Evolutionary conservation across 2,113 vertebrate species (phyloP).

Genomic region (Myrmecobius fasciatus): DNA sequence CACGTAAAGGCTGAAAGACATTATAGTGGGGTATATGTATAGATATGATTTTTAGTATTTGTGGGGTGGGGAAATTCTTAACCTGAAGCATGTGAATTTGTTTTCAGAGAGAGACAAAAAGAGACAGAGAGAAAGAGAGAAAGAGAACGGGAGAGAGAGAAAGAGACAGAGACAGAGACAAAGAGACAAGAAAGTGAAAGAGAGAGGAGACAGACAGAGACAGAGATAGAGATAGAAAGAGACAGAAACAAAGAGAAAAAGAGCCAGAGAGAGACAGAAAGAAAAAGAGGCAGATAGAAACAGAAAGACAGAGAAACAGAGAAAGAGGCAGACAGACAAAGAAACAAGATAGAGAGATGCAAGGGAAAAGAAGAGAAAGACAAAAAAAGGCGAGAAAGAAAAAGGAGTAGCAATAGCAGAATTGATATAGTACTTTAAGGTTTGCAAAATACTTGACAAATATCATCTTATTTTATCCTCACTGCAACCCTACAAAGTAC

Average conservation of each 20-base stretch:
- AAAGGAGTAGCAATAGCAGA: neutral
- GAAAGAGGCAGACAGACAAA: neutral
- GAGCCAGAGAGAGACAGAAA: neutral
- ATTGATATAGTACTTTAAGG: neutral
- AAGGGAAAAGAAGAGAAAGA: neutral
- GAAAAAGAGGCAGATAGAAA: neutral
- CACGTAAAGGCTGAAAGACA: neutral
- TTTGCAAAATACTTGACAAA: neutral
- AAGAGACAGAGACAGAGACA: neutral
- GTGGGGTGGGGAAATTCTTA: neutral
- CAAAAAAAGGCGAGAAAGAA: neutral
- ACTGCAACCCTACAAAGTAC: neutral
- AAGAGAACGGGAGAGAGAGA: neutral
- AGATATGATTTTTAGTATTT: neutral
- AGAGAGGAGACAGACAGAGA: neutral
- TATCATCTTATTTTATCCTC: neutral
- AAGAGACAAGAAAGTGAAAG: neutral
- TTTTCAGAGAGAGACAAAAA: neutral
- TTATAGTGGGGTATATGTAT: neutral
- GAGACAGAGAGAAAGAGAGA: no score
- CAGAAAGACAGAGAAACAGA: neutral
- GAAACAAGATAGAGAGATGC: neutral
- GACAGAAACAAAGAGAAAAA: neutral
- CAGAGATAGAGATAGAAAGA: neutral
- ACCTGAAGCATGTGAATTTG: neutral